Conservation (phyloP, 1,140 invertebrate species). For the Aphidius ervi region DNA sequence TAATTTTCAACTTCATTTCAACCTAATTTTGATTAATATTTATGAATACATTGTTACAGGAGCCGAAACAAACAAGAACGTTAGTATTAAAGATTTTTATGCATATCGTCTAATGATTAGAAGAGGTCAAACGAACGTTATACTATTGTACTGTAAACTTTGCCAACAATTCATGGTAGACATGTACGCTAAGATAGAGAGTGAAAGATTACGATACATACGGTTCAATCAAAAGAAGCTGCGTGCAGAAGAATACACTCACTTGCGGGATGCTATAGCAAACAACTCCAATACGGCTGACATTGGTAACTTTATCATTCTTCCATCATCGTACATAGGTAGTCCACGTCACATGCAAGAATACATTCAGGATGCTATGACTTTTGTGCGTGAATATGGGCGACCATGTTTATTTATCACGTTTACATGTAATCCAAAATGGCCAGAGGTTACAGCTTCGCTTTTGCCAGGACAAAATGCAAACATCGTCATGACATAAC, state of each 20-base stretch:
- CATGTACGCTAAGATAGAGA: conserved; percentile 54
- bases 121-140: conserved; percentile 16
- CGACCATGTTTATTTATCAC: conserved; percentile 44
- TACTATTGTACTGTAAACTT: conserved; percentile 22
- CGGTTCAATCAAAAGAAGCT: conserved; percentile 49
- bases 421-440: conserved; percentile 45
- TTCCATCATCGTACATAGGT: conserved; percentile 43
- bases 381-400: conserved; percentile 45
- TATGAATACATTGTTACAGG: no score
- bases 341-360: conserved; percentile 47
- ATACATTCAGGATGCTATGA: conserved; percentile 49
- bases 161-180: conserved; percentile 48
- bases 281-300: conserved; percentile 18
- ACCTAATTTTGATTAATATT: no score
- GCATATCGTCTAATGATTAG: conserved; percentile 41
- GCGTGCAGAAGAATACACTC: conserved; percentile 27
- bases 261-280: conserved; percentile 31
- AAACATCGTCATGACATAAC: conserved; percentile 45
- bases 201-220: conserved; percentile 44
- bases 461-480: conserved; percentile 25
- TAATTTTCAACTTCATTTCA: no score
- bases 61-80: conserved; percentile 36
- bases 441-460: conserved; percentile 35
- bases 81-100: conserved; percentile 41
- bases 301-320: conserved; percentile 30